Evolutionary conservation across 2,113 vertebrate species (phyloP).

Genomic region (Callithrix jacchus): DNA sequence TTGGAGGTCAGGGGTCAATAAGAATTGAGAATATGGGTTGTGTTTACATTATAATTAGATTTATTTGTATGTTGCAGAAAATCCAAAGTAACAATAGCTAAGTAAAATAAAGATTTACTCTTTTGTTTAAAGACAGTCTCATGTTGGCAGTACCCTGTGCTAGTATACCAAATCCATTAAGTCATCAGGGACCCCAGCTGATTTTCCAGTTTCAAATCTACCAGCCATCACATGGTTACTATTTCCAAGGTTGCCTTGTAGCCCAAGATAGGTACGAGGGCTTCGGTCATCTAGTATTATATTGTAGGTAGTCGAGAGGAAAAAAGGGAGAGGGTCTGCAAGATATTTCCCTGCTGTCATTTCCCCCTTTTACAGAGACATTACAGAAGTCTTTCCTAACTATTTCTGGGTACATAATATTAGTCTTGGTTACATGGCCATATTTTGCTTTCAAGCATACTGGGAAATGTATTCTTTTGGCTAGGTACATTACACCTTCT

Average conservation of each 20-base stretch:
- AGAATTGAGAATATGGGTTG: background rate
- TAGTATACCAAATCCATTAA: background rate
- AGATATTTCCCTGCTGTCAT: background rate
- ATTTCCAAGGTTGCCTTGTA: background rate
- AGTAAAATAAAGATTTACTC: background rate
- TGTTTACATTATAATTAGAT: slow-evolving; percentile 11
- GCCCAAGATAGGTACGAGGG: background rate
- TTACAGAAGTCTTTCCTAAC: background rate
- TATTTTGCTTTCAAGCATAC: background rate
- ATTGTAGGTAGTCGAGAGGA: background rate
- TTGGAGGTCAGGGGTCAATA: background rate
- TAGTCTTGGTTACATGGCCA: background rate
- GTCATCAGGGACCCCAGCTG: background rate
- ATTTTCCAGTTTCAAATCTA: background rate
- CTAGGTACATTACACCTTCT: background rate
- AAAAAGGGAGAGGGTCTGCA: background rate
- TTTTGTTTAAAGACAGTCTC: background rate
- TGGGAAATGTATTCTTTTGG: background rate
- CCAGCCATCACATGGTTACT: background rate
- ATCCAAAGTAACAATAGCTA: background rate
- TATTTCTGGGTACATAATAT: background rate
- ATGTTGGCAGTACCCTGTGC: background rate
- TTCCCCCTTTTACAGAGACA: background rate
- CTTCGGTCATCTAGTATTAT: background rate
- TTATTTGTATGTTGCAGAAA: background rate